Evolutionary conservation across 2,113 vertebrate genomes (phyloP), one percentile per base, ranked within the genome.

Genomic region (Panthera uncia): DNA sequence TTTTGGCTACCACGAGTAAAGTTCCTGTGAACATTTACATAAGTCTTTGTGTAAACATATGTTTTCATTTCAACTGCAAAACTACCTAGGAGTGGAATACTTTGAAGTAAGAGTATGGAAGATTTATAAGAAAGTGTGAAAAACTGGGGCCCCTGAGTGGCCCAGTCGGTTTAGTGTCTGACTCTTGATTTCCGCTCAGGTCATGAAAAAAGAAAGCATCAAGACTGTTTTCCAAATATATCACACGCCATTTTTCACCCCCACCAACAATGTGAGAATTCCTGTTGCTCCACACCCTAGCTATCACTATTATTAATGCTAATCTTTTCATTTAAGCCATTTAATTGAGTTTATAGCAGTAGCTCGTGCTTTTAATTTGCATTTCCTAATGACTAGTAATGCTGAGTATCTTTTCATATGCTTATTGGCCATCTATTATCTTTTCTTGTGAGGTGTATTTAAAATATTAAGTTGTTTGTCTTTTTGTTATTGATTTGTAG

Each of bases 401-500:
- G 27, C 66, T 57, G 55, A 73, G 3, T 65, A 9, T 92, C 14
- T 82, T 86, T 94, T 89, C 71, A 78, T 87, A 27, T 76, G 57
- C n/a, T 76, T 86, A 71, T 90, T 50, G 69, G 71, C 36, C 83
- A 63, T 76, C 41, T 83, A 27, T 78, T 33, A 76, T 55, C 50
- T 82, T 89, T 76, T 71, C 90, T 87, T 89, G 14, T 74, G 65
- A 89, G 95, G 78, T 80, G 6, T 69, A 48, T 80, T 94, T 89
- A 5, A 31, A 93, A 97, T 55, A 82, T 38, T 57, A 78, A 74
- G 18, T 65, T 41, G 29, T 71, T 63, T 97, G 48, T 82, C 48
- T 61, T 92, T 76, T 86, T 92, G 36, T 93, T 91, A 83, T 68
- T 93, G 74, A 94, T 93, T 91, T 71, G 5, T 66, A 23, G 61